These are phyloP conservation scores for Tipula helvola DNA, from an alignment of 2,888 invertebrate genomes.

Conservation along the genomic window DNA sequence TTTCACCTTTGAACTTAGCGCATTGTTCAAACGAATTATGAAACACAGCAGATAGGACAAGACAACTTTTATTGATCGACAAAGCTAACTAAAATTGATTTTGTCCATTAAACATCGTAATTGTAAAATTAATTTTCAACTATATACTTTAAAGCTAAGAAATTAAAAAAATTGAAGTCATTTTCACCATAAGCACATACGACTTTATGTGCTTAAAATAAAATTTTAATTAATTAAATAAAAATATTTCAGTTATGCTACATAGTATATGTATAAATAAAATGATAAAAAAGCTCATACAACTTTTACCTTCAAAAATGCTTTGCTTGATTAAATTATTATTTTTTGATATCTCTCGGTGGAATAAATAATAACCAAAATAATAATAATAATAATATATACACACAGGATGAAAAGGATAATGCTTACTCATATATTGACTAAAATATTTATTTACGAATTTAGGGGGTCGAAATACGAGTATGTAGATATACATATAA, in stretches of 20 bases:
- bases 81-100: neutral
- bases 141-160: neutral
- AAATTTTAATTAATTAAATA: neutral
- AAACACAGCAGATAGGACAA: neutral
- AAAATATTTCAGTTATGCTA: neutral
- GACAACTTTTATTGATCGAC: neutral
- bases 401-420: neutral
- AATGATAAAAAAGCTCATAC: neutral
- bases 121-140: neutral
- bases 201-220: neutral
- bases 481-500: neutral
- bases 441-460: neutral
- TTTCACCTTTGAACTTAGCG: neutral
- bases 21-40: neutral
- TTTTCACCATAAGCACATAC: neutral
- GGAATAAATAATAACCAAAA: neutral
- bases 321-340: neutral
- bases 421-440: neutral
- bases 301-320: neutral
- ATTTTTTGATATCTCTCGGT: neutral
- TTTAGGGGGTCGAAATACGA: neutral
- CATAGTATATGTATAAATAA: neutral
- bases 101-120: neutral
- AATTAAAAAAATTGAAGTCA: neutral
- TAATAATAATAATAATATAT: neutral